Evolutionary conservation across 1,140 invertebrate genomes (phyloP).

Genomic region (Bombus haemorrhoidalis): DNA sequence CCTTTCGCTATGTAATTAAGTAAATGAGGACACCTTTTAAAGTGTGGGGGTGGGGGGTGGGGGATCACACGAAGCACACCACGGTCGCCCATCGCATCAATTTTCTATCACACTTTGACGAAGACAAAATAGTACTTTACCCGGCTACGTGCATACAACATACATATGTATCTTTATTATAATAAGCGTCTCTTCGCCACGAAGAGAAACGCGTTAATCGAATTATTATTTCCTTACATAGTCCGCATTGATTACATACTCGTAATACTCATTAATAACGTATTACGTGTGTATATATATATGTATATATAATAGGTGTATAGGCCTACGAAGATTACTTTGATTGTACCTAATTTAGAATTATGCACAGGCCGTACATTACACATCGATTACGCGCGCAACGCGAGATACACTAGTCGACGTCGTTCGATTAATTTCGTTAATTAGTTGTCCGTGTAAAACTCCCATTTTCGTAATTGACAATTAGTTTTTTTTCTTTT

Average conservation of each 20-base stretch:
- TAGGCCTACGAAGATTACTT: constrained; percentile 61
- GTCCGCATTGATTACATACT: constrained; percentile 26
- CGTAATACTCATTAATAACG: background rate
- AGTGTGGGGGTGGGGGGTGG: too few species aligned
- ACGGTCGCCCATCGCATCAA: background rate
- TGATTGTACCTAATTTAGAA: constrained; percentile 70
- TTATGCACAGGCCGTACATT: constrained; percentile 68
- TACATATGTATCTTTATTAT: background rate
- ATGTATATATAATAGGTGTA: constrained; percentile 32
- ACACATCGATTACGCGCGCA: constrained; percentile 48
- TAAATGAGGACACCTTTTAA: background rate
- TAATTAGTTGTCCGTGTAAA: constrained; percentile 59
- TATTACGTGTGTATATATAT: background rate
- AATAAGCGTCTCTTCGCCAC: background rate
- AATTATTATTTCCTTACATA: background rate
- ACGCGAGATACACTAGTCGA: background rate
- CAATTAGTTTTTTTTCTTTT: constrained; percentile 54
- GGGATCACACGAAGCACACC: background rate
- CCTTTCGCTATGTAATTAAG: too few species aligned
- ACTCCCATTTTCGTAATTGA: constrained; percentile 63
- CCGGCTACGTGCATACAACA: constrained; percentile 29
- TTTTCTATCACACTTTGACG: constrained; percentile 1
- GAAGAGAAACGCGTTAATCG: background rate
- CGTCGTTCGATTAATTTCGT: constrained; percentile 4
- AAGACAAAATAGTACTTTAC: constrained; percentile 63